Evolutionary conservation across 2,888 invertebrate species (phyloP).

Genomic region (Acleris literana): DNA sequence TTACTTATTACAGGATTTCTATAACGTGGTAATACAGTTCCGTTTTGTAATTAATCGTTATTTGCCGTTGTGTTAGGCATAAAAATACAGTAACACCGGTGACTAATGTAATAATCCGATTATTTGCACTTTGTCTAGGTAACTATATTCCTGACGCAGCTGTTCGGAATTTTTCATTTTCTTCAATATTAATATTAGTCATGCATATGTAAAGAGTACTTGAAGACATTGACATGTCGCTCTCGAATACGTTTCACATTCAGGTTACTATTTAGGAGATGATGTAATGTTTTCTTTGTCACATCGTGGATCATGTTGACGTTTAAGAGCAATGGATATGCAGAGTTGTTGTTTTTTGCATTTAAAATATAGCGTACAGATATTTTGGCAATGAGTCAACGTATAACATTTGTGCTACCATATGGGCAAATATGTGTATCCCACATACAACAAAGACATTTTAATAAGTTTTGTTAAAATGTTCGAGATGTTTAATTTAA

Average conservation of each 20-base stretch:
- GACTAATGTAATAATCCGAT: conserved; percentile 4
- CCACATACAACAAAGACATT: conserved; percentile 24
- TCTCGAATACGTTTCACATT: conserved; percentile 5
- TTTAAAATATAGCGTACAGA: conserved; percentile 15
- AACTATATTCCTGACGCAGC: conserved; percentile 22
- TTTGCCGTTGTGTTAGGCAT: too few species aligned
- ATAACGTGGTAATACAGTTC: too few species aligned
- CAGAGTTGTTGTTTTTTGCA: conserved; percentile 7
- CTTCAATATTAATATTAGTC: conserved; percentile 17
- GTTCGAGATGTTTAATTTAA: conserved; percentile 30
- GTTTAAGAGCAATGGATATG: conserved; percentile 16
- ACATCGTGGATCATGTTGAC: conserved; percentile 12
- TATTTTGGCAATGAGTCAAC: conserved; percentile 29
- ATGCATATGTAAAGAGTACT: conserved; percentile 20
- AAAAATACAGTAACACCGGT: neutral
- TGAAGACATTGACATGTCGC: conserved; percentile 3
- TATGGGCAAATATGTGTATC: conserved; percentile 29
- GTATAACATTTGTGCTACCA: conserved; percentile 10
- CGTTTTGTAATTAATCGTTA: too few species aligned
- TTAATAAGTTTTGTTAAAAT: conserved; percentile 3
- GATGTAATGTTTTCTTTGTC: conserved; percentile 27
- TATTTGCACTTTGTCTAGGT: conserved; percentile 10
- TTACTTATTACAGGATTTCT: too few species aligned
- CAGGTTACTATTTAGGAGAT: conserved; percentile 6
- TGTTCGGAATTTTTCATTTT: conserved; percentile 24